Conservation (phyloP, 2,888 invertebrate genomes). For the Beris morrisii region DNA sequence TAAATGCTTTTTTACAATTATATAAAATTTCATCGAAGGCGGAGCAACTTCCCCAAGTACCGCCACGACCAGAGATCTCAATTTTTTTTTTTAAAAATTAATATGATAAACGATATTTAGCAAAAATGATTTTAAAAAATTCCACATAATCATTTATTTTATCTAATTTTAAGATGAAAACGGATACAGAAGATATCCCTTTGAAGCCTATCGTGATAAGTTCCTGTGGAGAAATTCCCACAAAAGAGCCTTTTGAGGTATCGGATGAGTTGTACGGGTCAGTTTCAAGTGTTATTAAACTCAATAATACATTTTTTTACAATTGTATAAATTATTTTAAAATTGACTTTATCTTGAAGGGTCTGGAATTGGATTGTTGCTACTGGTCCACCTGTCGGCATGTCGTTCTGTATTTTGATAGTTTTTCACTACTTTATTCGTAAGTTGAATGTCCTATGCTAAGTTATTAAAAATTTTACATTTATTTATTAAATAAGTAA, state of each 20-base stretch:
- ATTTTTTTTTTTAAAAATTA: too few relatives aligned
- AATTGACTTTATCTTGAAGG: slow-evolving; percentile 52
- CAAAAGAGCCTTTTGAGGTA: slow-evolving; percentile 65
- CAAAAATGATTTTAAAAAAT: too few relatives aligned
- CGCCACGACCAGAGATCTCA: too few relatives aligned
- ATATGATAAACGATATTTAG: too few relatives aligned
- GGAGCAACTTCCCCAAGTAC: too few relatives aligned
- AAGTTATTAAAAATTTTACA: not conserved
- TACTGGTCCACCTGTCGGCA: slow-evolving; percentile 77
- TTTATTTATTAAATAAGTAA: slow-evolving; percentile 5
- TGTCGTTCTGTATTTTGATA: slow-evolving; percentile 74
- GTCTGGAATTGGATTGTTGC: slow-evolving; percentile 77
- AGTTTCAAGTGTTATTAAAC: slow-evolving; percentile 38
- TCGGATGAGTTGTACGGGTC: slow-evolving; percentile 72
- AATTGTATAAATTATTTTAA: too few relatives aligned
- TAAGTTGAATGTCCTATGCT: slow-evolving; percentile 62
- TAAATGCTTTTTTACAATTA: too few relatives aligned
- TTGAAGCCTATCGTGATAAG: slow-evolving; percentile 67
- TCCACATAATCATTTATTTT: not conserved
- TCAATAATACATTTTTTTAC: too few relatives aligned
- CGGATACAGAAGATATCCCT: slow-evolving; percentile 77
- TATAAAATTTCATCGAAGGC: too few relatives aligned
- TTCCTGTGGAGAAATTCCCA: slow-evolving; percentile 68
- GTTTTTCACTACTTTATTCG: slow-evolving; percentile 80
- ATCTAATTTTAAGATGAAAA: slow-evolving; percentile 58